Evolutionary conservation across 1,140 invertebrate genomes (phyloP), one percentile per base, ranked within the genome.

Genomic region (Saxidomus purpurata): DNA sequence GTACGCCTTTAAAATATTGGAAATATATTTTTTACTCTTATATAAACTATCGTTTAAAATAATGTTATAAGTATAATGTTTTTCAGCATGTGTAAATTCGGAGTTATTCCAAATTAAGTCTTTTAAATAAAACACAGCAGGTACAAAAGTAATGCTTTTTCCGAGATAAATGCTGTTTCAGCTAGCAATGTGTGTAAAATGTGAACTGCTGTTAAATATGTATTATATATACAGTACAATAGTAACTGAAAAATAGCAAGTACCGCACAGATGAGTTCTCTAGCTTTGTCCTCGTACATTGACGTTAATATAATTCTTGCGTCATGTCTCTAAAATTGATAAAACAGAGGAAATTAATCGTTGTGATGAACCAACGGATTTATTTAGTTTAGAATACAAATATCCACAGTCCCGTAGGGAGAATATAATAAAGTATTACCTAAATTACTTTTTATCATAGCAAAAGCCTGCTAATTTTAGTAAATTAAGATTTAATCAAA

Each of bases 221-320:
- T 4, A 4, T 43, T 4, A 43, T 43, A 43, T n/a, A n/a, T n/a
- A n/a, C n/a, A n/a, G n/a, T n/a, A n/a, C n/a, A n/a, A n/a, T n/a
- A n/a, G n/a, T n/a, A 43, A n/a, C 43, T 38, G 36, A 8, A n/a
- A 15, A 13, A 77, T 31, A 9, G 11, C 15, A 99, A 99, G 99
- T 0, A 99, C 99, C 96, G 99, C 98, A 95, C 99, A 99, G 0
- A 99, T 97, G 0, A 99, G 99, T 80, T 98, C 96, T 40, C 99
- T 96, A 0, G 99, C 99, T 13, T 98, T 98, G 0, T 98, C 98
- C 1, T 98, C 98, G 95, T 99, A 99, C 96, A 99, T 99, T 17
- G 99, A 96, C 1, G 99, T 99, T 13, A 99, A 98, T 86, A 99
- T 99, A 77, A 99, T 99, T 89, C 99, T 96, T 11, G 98, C 98